Base-by-base conservation (phyloP, 2,113 vertebrate genomes). In the Uropsilus gracilis region DNA sequence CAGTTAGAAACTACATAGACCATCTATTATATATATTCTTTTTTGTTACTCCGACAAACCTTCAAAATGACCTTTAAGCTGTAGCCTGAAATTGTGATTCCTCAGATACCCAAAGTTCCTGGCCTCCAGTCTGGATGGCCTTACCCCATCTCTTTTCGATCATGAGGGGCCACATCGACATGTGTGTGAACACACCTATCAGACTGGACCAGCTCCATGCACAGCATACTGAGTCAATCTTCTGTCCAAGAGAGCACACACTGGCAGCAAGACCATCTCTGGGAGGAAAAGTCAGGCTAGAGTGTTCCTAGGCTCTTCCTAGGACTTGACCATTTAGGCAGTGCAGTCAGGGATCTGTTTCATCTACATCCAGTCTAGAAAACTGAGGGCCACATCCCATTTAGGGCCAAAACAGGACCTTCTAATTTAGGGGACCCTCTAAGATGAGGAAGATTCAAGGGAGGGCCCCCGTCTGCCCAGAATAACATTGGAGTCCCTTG, bases 61-160 rank as follows among this genome's bases (percentile, higher is more conserved):
- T 94, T 75, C 69, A 86, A 92, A 75, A 68, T 37, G 9, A 84
- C 22, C 22, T 69, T 28, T 20, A 78, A 34, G 13, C 7, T 30
- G 42, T 63, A 5, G 24, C n/a, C n/a, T 66, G 34, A 16, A 50
- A 59, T 55, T 94, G 50, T 63, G 55, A 73, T 57, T 90, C 88
- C n/a, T 75, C 37, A 37, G 30, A 63, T 44, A 82, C 64, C 28
- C 81, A 3, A 63, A 75, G 48, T 63, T 80, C 26, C 28, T 50
- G 44, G 18, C 14, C 55, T 94, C 24, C 34, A 71, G 6, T 28
- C 30, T 59, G 32, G 12, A 24, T 10, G 59, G 2, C 6, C 17
- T 86, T 22, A 63, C 2, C 24, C 50, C 13, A 20, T 1, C 8
- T 37, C 1, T 50, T 13, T 37, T 26, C 17, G 5, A 14, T 2